Evolutionary conservation across 2,888 invertebrate genomes (phyloP), one percentile per base, ranked within the genome.

Genomic region (Neocrepidodera transversa): DNA sequence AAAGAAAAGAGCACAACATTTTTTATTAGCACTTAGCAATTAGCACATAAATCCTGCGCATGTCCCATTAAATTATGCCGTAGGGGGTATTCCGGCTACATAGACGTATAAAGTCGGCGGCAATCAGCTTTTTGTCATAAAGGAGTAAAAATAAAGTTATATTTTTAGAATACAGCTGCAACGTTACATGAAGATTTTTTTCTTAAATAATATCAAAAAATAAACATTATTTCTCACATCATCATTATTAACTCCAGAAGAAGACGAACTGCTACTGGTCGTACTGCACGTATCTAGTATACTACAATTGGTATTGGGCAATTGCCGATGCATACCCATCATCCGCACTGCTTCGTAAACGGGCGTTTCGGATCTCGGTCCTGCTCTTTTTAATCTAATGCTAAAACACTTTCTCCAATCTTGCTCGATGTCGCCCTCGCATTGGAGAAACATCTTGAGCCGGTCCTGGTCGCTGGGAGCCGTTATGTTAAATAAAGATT

Each of bases 401-500:
- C 78, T 74, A 81, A 77, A 65, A 82, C 76, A 60, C 83, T 82
- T 76, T 83, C 86, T 11, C 85, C 86, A 68, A 79, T 83, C 43
- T 74, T 77, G n/a, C 2, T 86, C 63, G 75, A 71, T 78, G 74
- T 66, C 81, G 71, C 74, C 76, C 40, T 81, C 81, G 80, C 78
- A 17, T 71, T 78, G 63, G 26, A 93, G 80, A 68, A 88, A 87
- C 48, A 85, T 83, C 48, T 84, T 83, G 51, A 95, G 80, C 69
- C 86, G 85, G 42, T 87, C 87, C 69, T 90, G 90, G 79, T 97
- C 89, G 73, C 89, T 86, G n/a, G 86, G 83, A 79, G 92, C 90
- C 36, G 92, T 86, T 78, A 93, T 91, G 73, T 90, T 87, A 81
- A 89, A 89, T 78, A 96, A 78, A 70, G 88, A 91, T 79, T 90